Conservation (phyloP, 2,888 invertebrate species). For the Hyposoter didymator region DNA sequence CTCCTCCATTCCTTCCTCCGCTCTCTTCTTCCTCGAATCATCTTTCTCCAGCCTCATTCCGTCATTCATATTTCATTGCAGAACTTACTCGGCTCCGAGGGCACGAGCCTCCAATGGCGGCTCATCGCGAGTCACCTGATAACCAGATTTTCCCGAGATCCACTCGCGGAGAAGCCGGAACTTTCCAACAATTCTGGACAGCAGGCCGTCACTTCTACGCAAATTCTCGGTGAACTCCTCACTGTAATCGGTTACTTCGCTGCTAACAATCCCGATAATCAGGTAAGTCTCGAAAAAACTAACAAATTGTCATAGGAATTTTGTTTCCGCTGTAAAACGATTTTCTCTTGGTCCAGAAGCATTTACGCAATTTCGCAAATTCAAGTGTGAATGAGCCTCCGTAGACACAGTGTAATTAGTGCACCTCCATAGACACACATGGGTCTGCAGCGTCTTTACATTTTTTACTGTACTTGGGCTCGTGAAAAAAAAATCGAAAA, state of each 20-base stretch:
- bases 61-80: constrained; percentile 80
- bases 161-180: constrained; percentile 73
- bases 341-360: background rate
- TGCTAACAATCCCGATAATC: constrained; percentile 91
- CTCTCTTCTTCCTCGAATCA: background rate
- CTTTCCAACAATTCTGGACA: constrained; percentile 65
- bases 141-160: constrained; percentile 87
- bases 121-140: constrained; percentile 93
- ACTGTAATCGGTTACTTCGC: constrained; percentile 93
- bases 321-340: background rate
- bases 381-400: background rate
- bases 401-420: too few species aligned
- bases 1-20: background rate
- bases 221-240: constrained; percentile 92
- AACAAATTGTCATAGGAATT: background rate
- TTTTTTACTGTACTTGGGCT: too few species aligned
- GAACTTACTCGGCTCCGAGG: constrained; percentile 93
- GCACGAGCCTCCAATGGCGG: constrained; percentile 93
- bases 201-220: constrained; percentile 85
- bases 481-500: too few species aligned
- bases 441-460: too few species aligned
- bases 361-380: background rate
- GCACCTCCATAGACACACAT: too few species aligned
- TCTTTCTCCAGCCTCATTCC: background rate
- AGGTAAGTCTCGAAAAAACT: constrained; percentile 85